Conservation (phyloP, 1,140 invertebrate genomes). For the Hypothenemus hampei region DNA sequence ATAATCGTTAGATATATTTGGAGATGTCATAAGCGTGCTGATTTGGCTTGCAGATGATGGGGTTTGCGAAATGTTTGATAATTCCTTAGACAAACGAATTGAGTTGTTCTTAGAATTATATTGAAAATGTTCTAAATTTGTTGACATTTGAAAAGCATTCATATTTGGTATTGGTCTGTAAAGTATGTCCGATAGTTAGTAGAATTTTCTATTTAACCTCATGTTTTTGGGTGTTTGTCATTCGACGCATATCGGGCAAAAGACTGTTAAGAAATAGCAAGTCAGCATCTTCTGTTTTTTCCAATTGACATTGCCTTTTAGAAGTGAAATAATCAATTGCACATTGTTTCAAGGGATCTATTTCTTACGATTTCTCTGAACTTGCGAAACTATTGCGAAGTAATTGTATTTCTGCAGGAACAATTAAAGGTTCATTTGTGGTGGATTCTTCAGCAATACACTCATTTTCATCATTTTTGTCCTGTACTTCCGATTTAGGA, state of each 20-base stretch:
- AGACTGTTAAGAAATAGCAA: slow-evolving; percentile 11
- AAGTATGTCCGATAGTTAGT: slow-evolving; percentile 12
- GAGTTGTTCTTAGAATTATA: no score
- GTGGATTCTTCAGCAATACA: slow-evolving; percentile 11
- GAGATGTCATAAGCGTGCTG: background rate
- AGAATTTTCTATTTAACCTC: slow-evolving; percentile 6
- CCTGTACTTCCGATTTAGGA: slow-evolving; percentile 19
- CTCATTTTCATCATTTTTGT: slow-evolving; percentile 17
- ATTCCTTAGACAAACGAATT: background rate
- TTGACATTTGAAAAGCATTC: slow-evolving; percentile 1
- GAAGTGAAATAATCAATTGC: slow-evolving; percentile 7
- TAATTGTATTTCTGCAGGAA: background rate
- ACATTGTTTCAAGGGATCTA: slow-evolving; percentile 8
- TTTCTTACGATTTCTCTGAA: slow-evolving; percentile 6
- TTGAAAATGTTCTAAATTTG: background rate
- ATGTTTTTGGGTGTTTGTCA: slow-evolving; percentile 6
- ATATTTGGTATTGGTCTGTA: slow-evolving; percentile 8
- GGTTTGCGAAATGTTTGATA: slow-evolving; percentile 7
- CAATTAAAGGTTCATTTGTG: slow-evolving; percentile 18
- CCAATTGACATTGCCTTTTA: slow-evolving; percentile 6
- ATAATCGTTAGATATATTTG: slow-evolving; percentile 4
- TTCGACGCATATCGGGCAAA: slow-evolving; percentile 10
- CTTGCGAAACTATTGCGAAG: slow-evolving; percentile 3
- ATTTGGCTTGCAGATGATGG: background rate
- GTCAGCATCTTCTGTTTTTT: slow-evolving; percentile 4